A percentile compares a stretch with the other conserved stretches of the same genome.
phyloP scores from a whole-genome alignment of 2,113 vertebrate genomes.

The Corvus moneduloides region DNA sequence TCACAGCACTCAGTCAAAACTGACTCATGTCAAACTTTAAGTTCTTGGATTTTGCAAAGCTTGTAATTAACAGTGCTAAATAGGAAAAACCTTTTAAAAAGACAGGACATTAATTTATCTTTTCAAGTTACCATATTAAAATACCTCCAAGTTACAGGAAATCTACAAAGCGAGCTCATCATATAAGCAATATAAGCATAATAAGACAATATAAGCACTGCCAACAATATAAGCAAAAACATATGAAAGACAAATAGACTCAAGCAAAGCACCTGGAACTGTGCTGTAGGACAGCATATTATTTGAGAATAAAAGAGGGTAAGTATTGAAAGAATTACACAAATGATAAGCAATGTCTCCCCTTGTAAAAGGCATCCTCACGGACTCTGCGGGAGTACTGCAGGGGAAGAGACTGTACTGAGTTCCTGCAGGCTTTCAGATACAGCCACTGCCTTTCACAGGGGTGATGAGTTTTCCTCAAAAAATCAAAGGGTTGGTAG shows the following conservation, averaged over 20 bases:
- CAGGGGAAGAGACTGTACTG: not conserved
- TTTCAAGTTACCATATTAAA: not conserved
- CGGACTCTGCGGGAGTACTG: accelerated
- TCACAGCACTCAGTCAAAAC: not conserved
- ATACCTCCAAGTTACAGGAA: not conserved
- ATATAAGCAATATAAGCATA: too few relatives aligned
- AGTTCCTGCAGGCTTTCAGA: not conserved
- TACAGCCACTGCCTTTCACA: not conserved
- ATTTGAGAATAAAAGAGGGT: not conserved
- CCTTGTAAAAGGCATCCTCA: not conserved
- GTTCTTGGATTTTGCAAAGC: not conserved
- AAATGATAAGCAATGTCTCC: not conserved
- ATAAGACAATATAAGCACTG: not conserved
- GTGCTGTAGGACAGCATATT: not conserved
- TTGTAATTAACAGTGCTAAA: not conserved
- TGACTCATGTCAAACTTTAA: not conserved
- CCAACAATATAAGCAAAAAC: not conserved
- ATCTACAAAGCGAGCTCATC: not conserved
- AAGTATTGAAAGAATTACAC: not conserved
- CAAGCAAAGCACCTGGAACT: not conserved
- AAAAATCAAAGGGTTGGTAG: not conserved
- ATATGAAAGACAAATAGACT: not conserved
- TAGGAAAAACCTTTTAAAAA: not conserved
- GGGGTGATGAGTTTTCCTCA: not conserved
- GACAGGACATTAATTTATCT: not conserved